Conservation (phyloP, 2,888 invertebrate species). For the Cephus nigrinus region DNA sequence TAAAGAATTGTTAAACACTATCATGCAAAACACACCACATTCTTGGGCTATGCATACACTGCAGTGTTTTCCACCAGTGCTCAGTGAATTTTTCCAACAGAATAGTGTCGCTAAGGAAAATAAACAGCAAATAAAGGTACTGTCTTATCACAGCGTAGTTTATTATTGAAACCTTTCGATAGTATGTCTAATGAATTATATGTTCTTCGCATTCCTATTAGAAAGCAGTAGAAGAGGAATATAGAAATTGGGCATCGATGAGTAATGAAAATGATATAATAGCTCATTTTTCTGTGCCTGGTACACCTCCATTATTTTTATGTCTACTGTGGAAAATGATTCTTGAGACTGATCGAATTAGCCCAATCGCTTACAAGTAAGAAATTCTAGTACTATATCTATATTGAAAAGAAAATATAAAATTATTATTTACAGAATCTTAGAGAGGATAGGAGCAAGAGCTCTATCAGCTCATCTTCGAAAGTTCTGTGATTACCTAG, state of each 20-base stretch:
- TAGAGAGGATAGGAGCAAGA: slow-evolving; percentile 93
- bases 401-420: not conserved
- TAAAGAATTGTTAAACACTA: slow-evolving; percentile 87
- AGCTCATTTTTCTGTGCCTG: slow-evolving; percentile 94
- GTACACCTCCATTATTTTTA: slow-evolving; percentile 89
- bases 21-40: slow-evolving; percentile 95
- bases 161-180: not conserved
- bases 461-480: slow-evolving; percentile 91
- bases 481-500: slow-evolving; percentile 94
- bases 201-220: slow-evolving; percentile 31
- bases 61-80: slow-evolving; percentile 89
- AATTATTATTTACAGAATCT: slow-evolving; percentile 72
- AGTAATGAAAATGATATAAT: slow-evolving; percentile 96
- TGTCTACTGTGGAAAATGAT: slow-evolving; percentile 97
- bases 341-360: slow-evolving; percentile 92
- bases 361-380: slow-evolving; percentile 95
- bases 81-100: slow-evolving; percentile 89
- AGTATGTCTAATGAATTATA: too few relatives aligned
- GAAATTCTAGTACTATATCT: slow-evolving; percentile 27
- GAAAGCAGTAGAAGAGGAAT: slow-evolving; percentile 95
- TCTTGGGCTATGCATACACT: slow-evolving; percentile 95
- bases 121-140: slow-evolving; percentile 84
- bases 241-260: slow-evolving; percentile 97
- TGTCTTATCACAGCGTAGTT: not conserved
- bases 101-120: slow-evolving; percentile 88